Evolutionary conservation across 1,140 invertebrate species (phyloP), one percentile per base, ranked within the genome.

Genomic region (Leptinotarsa defecta): DNA sequence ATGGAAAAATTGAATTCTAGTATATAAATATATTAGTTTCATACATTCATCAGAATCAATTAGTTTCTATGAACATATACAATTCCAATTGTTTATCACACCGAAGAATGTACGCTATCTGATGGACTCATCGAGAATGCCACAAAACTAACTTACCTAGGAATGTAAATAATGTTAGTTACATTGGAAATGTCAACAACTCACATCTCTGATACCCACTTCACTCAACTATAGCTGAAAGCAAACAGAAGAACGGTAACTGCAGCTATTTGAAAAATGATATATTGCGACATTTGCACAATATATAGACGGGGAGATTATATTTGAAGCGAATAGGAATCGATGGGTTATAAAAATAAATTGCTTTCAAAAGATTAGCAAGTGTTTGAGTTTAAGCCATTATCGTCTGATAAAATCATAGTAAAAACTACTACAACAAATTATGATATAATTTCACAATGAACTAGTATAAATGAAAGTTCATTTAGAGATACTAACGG

Each of bases 101-200:
- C 1, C 65, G 20, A n/a, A 24, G 65, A 68, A 43, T 68, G 15
- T 57, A 57, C 52, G 13, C 15, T 19, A 57, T 57, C 52, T 15
- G n/a, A 57, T 19, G n/a, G 13, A 43, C 8, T 57, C 17, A 5
- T 57, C 52, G 52, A 57, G n/a, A 57, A n/a, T 57, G 52, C 52
- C 52, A 57, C 52, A 57, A 15, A 57, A 19, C 52, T 15, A 57
- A 19, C 52, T 15, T 57, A 57, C 52, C 52, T 19, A 57, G n/a
- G 52, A 57, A 57, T n/a, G 52, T 57, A 19, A 57, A 57, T 57
- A 57, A 57, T n/a, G 52, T 57, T 57, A 57, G 13, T n/a, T 57
- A 57, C 52, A 57, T 57, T 57, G 52, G n/a, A 19, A 57, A 57
- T 57, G 52, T 57, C 52, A 57, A 57, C 52, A 57, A 19, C 52